A percentile compares a stretch with the other conserved stretches of the same genome.
Conservation (phyloP, 2,113 vertebrate genomes). For the Eubucco bourcierii region DNA sequence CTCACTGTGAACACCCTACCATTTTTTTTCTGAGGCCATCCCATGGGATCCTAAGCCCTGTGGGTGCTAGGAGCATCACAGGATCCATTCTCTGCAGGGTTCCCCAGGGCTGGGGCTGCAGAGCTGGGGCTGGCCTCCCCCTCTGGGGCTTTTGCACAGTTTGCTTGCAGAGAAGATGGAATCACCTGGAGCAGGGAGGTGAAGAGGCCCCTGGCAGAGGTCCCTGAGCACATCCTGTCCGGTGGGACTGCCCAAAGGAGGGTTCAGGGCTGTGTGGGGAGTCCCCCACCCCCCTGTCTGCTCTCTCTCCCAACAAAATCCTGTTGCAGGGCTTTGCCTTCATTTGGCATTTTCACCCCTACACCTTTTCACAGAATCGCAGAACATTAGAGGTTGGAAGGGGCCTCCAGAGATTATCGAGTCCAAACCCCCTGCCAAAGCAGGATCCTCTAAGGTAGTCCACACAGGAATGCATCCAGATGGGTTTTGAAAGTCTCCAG, state of each 20-base stretch:
- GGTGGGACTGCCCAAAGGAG: not conserved
- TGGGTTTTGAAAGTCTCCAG: too few relatives aligned
- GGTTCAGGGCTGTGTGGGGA: not conserved
- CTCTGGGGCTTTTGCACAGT: too few relatives aligned
- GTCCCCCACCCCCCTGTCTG: not conserved
- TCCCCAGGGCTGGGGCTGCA: not conserved
- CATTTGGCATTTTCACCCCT: accelerated
- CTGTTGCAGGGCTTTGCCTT: not conserved
- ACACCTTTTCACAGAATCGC: accelerated
- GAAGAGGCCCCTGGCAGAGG: not conserved
- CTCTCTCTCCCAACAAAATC: not conserved
- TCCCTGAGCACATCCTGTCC: not conserved
- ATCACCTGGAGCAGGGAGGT: not conserved
- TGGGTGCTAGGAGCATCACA: accelerated
- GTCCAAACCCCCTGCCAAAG: too few relatives aligned
- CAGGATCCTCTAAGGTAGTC: too few relatives aligned
- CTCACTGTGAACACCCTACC: not conserved
- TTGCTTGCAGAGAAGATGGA: not conserved
- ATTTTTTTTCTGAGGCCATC: not conserved
- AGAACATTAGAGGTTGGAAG: too few relatives aligned
- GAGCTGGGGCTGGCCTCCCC: not conserved
- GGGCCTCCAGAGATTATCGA: too few relatives aligned
- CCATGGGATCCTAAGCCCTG: not conserved
- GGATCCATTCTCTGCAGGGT: not conserved
- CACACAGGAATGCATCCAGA: too few relatives aligned